phyloP scores from a whole-genome alignment of 2,888 invertebrate species.

The Eurois occulta region DNA sequence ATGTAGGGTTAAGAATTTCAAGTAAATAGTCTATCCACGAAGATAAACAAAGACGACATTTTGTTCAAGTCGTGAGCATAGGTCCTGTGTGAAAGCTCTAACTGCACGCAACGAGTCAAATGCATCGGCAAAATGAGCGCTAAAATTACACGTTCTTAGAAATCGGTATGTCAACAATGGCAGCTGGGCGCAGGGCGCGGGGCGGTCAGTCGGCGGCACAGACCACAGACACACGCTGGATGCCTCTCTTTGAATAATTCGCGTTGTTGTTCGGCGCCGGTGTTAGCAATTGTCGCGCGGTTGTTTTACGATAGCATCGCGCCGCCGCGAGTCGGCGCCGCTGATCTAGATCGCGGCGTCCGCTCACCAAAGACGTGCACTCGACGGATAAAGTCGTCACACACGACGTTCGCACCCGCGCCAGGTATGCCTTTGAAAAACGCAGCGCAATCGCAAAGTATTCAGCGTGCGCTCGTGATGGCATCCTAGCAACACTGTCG shows the following conservation, averaged over 20 bases:
- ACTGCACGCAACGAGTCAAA: constrained; percentile 26
- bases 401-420: constrained; percentile 81
- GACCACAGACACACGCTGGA: constrained; percentile 66
- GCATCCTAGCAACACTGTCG: constrained; percentile 82
- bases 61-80: constrained; percentile 29
- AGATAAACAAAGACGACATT: constrained; percentile 44
- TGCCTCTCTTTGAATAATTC: constrained; percentile 84
- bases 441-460: constrained; percentile 75
- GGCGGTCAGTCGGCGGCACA: constrained; percentile 68
- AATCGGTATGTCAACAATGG: constrained; percentile 72
- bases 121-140: constrained; percentile 41
- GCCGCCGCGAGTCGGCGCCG: constrained; percentile 83
- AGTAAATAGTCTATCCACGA: constrained; percentile 31
- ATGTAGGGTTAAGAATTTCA: constrained; percentile 57
- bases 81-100: constrained; percentile 29
- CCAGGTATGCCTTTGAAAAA: constrained; percentile 87
- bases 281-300: constrained; percentile 89
- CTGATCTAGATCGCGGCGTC: constrained; percentile 88
- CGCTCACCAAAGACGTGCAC: constrained; percentile 85
- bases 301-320: constrained; percentile 86
- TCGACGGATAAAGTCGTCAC: constrained; percentile 88
- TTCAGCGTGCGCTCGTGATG: constrained; percentile 81
- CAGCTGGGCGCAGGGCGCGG: constrained; percentile 60
- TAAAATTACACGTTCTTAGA: constrained; percentile 60
- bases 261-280: constrained; percentile 83